These are phyloP conservation scores for Chymomyza costata DNA, from an alignment of 1,140 invertebrate species.

Conservation along the genomic window DNA sequence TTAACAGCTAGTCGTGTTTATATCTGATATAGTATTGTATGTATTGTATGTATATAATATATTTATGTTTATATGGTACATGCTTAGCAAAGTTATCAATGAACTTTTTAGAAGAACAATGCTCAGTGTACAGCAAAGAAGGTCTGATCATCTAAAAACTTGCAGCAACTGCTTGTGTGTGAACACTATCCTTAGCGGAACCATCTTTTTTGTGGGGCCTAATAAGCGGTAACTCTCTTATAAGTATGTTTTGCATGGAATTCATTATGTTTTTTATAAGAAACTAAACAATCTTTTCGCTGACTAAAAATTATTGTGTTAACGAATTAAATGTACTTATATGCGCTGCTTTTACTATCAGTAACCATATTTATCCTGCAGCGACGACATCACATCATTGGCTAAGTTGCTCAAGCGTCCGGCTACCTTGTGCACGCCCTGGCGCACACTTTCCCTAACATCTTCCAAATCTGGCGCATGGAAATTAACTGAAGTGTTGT, in stretches of 20 bases:
- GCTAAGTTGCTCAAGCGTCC: constrained; percentile 94
- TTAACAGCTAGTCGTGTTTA: no score
- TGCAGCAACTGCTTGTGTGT: no score
- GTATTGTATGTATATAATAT: no score
- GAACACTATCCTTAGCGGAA: no score
- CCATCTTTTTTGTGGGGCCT: no score
- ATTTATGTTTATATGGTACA: no score
- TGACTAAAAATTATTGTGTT: constrained; percentile 40
- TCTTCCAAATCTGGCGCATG: constrained; percentile 86
- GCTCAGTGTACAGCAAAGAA: no score
- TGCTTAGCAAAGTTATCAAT: no score
- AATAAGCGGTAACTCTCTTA: constrained; percentile 14
- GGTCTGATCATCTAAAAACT: no score
- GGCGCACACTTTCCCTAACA: constrained; percentile 95
- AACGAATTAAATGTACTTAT: constrained; percentile 40
- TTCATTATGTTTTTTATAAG: constrained; percentile 43
- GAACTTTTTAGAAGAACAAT: no score
- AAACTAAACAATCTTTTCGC: constrained; percentile 28
- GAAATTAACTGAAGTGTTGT: constrained; percentile 61
- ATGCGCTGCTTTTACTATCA: constrained; percentile 68
- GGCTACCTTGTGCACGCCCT: constrained; percentile 97
- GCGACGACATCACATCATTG: constrained; percentile 93
- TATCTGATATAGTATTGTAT: no score
- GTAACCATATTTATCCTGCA: constrained; percentile 86
- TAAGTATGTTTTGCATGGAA: constrained; percentile 39